Evolutionary conservation across 2,113 vertebrate genomes (phyloP), one percentile per base, ranked within the genome.

Genomic region (Lanius collurio): DNA sequence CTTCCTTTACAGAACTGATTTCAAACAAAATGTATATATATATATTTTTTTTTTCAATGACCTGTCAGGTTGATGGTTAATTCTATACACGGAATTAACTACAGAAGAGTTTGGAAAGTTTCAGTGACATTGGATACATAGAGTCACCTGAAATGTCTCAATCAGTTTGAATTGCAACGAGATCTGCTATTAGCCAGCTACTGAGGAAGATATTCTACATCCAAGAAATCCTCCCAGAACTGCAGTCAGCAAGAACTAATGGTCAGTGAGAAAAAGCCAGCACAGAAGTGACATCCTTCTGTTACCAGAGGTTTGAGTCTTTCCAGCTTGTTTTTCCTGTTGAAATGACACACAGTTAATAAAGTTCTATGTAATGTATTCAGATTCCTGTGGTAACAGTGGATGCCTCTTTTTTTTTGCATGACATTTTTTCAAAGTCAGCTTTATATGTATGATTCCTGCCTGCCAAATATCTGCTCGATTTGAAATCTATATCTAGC

Each of bases 381-480:
- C 89, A 83, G 82, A 98, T 93, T 95, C 87, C 91, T 95, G 87
- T 47, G 83, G 85, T 94, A 95, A 94, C 76, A 95, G 59, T 78
- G 92, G 95, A 75, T 92, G 76, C 95, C 97, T 96, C 76, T 96
- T 94, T 96, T 70, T 37, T 79, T 97, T 86, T 92, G 42, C 79
- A 91, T 52, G 57, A 85, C 52, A 50, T 78, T 96, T 94, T 97
- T 95, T 97, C 94, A 85, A 95, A 94, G 89, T 97, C 94, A 91
- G 79, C 83, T 95, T 97, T 97, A 85, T 97, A 88, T 95, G 95
- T 89, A 92, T 93, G 86, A 96, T 94, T 76, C 92, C 70, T 49
- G 96, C 93, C 94, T 97, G 96, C 96, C 97, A 98, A 97, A 95
- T 94, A 97, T 94, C 75, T 97, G 74, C 86, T 68, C 83, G 76